Evolutionary conservation across 1,140 invertebrate species (phyloP), one percentile per base, ranked within the genome.

Genomic region (Pseudobourletiella spinata): DNA sequence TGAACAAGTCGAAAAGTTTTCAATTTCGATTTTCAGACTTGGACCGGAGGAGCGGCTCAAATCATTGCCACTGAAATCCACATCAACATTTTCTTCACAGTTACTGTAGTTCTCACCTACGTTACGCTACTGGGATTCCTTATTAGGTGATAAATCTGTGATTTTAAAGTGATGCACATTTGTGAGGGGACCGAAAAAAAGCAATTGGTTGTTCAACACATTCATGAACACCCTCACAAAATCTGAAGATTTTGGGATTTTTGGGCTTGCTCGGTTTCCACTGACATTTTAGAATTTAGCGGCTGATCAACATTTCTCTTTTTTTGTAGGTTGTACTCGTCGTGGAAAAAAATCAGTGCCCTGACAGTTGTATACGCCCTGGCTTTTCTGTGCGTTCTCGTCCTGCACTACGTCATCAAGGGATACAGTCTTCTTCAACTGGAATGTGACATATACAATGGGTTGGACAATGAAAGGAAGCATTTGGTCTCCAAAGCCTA

Each of bases 321-420:
- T 15, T 54, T 6, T 26, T 8, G 30, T 20, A 54, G 50, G 25
- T 8, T 54, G 4, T 54, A 54, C 50, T 28, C 25, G 6, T 54
- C 24, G 3, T 54, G 50, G 50, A 8, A 24, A 25, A 26, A 28
- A 20, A 14, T 11, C 26, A 54, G 20, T 54, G 15, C 25, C 11
- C 11, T 6, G 24, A 26, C 30, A 3, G 16, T 54, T 6, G 24
- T 54, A 26, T 28, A 54, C 25, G 20, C 20, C 24, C 20, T 25
- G 20, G 50, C 28, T 11, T 28, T 54, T 30, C 6, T 54, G 15
- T 54, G 14, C 28, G 28, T 30, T 4, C 50, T 54, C 20, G 20
- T 54, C 50, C 20, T 54, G 8, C 50, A 54, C 50, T 54, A 54
- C 20, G 25, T 26, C 25, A 26, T 3, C 24, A 54, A 54, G 30